These are phyloP conservation scores for Sterna hirundo DNA, from an alignment of 2,113 vertebrate species.

Conservation along the genomic window DNA sequence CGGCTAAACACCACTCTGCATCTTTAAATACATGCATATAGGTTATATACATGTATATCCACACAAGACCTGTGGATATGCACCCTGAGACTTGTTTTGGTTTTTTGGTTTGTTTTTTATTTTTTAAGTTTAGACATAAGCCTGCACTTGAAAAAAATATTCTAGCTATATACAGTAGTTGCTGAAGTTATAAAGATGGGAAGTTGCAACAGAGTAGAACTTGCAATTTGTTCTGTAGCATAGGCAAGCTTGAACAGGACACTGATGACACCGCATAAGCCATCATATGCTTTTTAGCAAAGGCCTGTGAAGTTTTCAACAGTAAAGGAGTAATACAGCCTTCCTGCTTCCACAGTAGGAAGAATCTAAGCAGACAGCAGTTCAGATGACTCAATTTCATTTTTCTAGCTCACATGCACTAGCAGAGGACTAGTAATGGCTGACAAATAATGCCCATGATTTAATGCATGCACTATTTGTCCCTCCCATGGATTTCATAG, in stretches of 20 bases:
- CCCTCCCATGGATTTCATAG: neutral
- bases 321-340: neutral
- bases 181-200: neutral
- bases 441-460: neutral
- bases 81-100: neutral
- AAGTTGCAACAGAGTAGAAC: neutral
- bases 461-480: neutral
- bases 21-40: neutral
- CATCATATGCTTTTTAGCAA: neutral
- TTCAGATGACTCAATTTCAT: neutral
- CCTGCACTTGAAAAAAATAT: neutral
- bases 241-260: neutral
- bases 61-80: neutral
- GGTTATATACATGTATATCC: neutral
- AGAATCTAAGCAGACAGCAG: neutral
- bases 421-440: neutral
- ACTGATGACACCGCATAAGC: fast-evolving
- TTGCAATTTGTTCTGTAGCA: neutral
- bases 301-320: neutral
- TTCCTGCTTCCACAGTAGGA: neutral
- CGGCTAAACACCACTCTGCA: neutral
- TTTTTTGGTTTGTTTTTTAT: too few species aligned
- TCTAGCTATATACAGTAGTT: neutral
- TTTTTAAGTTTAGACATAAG: neutral
- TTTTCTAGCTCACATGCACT: neutral